Evolutionary conservation across 2,888 invertebrate species (phyloP), one percentile per base, ranked within the genome.

Genomic region (Elaeidobius kamerunicus): DNA sequence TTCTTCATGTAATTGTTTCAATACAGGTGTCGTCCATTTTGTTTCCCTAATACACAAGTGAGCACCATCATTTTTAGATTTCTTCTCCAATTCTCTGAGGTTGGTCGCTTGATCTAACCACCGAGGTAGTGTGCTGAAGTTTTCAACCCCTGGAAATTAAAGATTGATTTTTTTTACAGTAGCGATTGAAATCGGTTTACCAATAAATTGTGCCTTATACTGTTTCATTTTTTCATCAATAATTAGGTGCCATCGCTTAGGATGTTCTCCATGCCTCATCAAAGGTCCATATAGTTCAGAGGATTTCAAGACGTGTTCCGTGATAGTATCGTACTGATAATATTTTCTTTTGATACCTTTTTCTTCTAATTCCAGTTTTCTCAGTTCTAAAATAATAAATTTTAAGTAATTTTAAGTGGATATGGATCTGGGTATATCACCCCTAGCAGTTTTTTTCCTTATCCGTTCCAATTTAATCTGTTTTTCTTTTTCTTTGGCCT

Each of bases 271-370:
- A 64, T 82, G 77, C 23, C 85, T 69, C 42, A 82, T 77, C 20
- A 81, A 69, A 0, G 86, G 85, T 1, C 81, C 84, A 67, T 82
- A 81, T 18, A 83, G 66, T 57, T 83, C 81, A 0, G 85, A 85
- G 18, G 79, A 73, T 28, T 78, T 80, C 60, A 83, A 78, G 0
- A 70, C 71, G 12, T 82, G 75, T 1, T 78, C 76, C 1, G 74
- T 70, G 15, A 77, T 70, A 1, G 79, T 73, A 56, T 76, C 75
- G 14, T 71, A 68, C 39, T 71, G 70, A 7, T 69, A 67, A 63
- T 77, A 77, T 53, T 70, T 74, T 18, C 66, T 67, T 1, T 66
- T 62, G 0, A 71, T 49, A 2, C 74, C 73, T 1, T 69, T 61
- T 54, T 76, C 70, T 45, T 72, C 72, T 2, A 65, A 64, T 32